Evolutionary conservation across 2,797 vertebrate species (phyloP), one percentile per base, ranked within the genome.

Genomic region (Bovichtus diacanthus): DNA sequence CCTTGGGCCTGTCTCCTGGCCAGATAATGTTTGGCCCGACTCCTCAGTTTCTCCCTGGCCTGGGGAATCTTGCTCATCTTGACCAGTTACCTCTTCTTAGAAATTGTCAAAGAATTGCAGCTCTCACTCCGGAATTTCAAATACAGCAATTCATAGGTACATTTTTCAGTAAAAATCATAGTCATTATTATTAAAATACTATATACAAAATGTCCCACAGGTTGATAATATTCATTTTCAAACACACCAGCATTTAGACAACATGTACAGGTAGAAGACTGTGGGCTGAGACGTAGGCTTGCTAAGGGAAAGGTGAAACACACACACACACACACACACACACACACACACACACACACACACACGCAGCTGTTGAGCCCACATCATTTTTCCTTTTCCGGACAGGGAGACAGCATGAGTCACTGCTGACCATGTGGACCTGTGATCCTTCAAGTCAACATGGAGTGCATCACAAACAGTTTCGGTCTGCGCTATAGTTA

Each of bases 401-500:
- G 82, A 76, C 47, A 79, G 59, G 18, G 31, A 71, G 61, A 70
- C 56, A 67, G 31, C 68, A 70, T 87, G 80, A 87, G 68, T 87
- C 85, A 88, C 50, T 39, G 49, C 15, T 76, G 77, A 82, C 69
- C 69, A 25, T 61, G n/a, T 51, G 49, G 69, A 69, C 74, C 74
- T 44, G 53, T 68, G 66, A 83, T 67, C 60, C 59, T 53, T 68
- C 23, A 39, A 58, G 75, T 75, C 62, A 70, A 67, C 58, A 58
- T 60, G 19, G 31, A 75, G 69, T 61, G 44, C 74, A 21, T 64
- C 49, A 39, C 61, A 83, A 56, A 76, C n/a, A 46, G 41, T 31
- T 16, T 8, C 15, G 38, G 55, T 61, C 36, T 39, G 44, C 44
- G 43, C 50, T 46, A 1, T 61, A 53, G 56, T 3, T 10, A 39